These are phyloP conservation scores for Actias luna DNA, from an alignment of 2,888 invertebrate genomes.

Conservation along the genomic window DNA sequence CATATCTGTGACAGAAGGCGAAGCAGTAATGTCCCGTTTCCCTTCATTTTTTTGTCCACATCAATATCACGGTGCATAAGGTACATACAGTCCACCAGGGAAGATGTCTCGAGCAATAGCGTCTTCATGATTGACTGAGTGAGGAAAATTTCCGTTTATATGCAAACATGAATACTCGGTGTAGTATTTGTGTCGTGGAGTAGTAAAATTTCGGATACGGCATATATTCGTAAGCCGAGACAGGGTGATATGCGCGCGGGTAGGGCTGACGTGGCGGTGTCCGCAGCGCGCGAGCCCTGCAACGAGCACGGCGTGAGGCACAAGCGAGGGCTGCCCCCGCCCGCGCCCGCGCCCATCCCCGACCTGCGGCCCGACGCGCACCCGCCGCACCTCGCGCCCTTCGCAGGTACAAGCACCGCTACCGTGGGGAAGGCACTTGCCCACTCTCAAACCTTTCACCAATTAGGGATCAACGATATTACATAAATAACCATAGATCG, in stretches of 20 bases:
- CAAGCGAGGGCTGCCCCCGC: slow-evolving; percentile 91
- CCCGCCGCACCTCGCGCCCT: slow-evolving; percentile 50
- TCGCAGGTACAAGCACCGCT: slow-evolving; percentile 64
- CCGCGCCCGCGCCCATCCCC: slow-evolving; percentile 91
- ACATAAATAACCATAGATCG: neutral
- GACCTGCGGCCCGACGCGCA: slow-evolving; percentile 87
- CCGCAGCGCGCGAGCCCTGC: slow-evolving; percentile 81
- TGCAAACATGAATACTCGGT: neutral
- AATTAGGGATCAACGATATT: neutral
- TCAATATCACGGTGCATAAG: too few relatives aligned
- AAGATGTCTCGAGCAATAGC: too few relatives aligned
- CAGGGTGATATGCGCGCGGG: slow-evolving; percentile 42
- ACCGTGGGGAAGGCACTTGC: slow-evolving; percentile 11
- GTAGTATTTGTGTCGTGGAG: neutral
- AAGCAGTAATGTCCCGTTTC: too few relatives aligned
- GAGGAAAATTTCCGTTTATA: too few relatives aligned
- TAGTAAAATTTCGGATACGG: neutral
- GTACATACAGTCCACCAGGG: too few relatives aligned
- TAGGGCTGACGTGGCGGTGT: slow-evolving; percentile 72
- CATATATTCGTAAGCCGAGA: slow-evolving; percentile 21
- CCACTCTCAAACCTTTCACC: neutral
- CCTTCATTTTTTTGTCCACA: too few relatives aligned
- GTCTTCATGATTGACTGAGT: too few relatives aligned
- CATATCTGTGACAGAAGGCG: too few relatives aligned
- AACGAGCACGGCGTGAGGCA: slow-evolving; percentile 94